Percentiles rank a stretch among this genome's conserved stretches.
These are phyloP conservation scores for Tetrao urogallus DNA, from an alignment of 2,113 vertebrate species.

Conservation along the genomic window DNA sequence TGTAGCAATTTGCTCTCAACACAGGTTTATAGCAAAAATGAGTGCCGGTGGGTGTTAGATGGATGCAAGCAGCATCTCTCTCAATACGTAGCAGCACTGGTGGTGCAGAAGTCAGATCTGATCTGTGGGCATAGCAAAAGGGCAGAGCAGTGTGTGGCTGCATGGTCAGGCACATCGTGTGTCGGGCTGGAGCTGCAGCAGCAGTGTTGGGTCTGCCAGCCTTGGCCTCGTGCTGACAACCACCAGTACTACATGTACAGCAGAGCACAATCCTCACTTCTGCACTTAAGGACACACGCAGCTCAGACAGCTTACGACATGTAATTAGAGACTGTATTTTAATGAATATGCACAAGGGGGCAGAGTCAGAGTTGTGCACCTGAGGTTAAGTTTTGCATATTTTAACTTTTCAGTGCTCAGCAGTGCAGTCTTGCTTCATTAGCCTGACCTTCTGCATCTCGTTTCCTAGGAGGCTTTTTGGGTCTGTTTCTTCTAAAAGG, in stretches of 20 bases:
- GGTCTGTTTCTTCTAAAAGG: background rate
- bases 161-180: fast-evolving
- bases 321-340: constrained; percentile 60
- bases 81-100: fast-evolving
- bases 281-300: background rate
- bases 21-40: background rate
- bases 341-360: constrained; percentile 72
- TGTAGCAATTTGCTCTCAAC: background rate
- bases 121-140: background rate
- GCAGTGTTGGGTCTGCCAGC: background rate
- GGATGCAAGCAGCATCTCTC: background rate
- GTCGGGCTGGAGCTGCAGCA: background rate
- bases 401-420: constrained; percentile 4
- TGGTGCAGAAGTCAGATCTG: background rate
- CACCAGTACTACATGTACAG: fast-evolving
- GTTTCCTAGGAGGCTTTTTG: background rate
- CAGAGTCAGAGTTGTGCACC: constrained; percentile 61
- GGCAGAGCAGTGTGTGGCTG: background rate
- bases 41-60: fast-evolving
- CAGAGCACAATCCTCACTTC: background rate
- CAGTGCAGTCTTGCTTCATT: background rate
- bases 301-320: background rate
- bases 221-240: background rate
- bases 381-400: constrained; percentile 59
- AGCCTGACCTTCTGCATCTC: background rate